A percentile compares a stretch with the other conserved stretches of the same genome.
Conservation (phyloP, 1,140 invertebrate species). For the Penaeus chinensis region DNA sequence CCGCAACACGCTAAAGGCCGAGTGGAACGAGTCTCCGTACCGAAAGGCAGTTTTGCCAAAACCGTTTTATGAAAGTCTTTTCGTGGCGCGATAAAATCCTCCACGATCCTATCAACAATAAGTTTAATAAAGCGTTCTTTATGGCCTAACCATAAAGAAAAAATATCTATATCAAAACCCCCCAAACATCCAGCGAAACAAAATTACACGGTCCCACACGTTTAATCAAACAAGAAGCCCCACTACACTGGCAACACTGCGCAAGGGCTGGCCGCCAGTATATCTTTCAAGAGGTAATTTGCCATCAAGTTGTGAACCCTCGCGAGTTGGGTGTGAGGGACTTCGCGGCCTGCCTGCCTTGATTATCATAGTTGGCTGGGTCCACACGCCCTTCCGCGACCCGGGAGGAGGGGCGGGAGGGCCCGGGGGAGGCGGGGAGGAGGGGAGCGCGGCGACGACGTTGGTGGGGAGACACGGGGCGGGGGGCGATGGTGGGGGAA, state of each 20-base stretch:
- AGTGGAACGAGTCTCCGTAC: slow-evolving; percentile 27
- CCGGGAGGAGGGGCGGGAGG: background rate
- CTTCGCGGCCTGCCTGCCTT: slow-evolving; percentile 60
- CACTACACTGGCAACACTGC: slow-evolving; percentile 50
- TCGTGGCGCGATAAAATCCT: slow-evolving; percentile 2
- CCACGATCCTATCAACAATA: too few species aligned
- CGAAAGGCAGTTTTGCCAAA: slow-evolving; percentile 6
- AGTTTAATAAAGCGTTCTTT: too few species aligned
- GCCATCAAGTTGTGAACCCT: slow-evolving; percentile 60
- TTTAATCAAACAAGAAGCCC: slow-evolving; percentile 1
- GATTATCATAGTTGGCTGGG: slow-evolving; percentile 61
- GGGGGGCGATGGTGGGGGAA: background rate
- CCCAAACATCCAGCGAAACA: too few species aligned
- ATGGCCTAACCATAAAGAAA: too few species aligned
- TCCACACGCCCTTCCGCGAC: slow-evolving; percentile 54
- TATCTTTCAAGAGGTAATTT: slow-evolving; percentile 62
- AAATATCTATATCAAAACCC: too few species aligned
- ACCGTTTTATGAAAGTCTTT: background rate
- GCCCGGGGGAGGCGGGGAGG: background rate
- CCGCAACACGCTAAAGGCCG: slow-evolving; percentile 43
- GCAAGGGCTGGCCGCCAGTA: slow-evolving; percentile 58
- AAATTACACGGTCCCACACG: background rate
- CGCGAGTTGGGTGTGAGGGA: slow-evolving; percentile 58
- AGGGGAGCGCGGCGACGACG: background rate
- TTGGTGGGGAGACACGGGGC: background rate